Percentiles rank a stretch among this genome's conserved stretches.
Conservation (phyloP, 2,113 vertebrate species). For the Spea multiplicata region DNA sequence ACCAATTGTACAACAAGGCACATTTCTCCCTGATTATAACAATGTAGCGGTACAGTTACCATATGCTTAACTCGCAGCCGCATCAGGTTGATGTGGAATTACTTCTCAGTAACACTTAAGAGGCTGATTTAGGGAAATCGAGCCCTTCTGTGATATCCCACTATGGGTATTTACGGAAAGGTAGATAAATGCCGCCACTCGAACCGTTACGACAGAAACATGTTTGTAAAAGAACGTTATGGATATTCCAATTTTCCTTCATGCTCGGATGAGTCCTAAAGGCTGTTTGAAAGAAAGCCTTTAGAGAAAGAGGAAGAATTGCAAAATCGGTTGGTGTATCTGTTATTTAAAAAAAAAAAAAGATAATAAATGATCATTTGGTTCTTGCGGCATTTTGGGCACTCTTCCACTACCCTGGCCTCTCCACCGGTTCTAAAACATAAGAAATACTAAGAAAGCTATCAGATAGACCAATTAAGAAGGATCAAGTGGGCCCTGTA, state of each 20-base stretch:
- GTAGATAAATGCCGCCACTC: slow-evolving; percentile 5
- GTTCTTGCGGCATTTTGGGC: too few relatives aligned
- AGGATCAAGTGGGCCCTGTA: too few relatives aligned
- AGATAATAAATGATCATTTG: too few relatives aligned
- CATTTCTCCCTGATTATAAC: slow-evolving; percentile 24
- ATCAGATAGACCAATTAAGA: too few relatives aligned
- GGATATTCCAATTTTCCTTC: neutral
- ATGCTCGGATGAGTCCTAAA: neutral
- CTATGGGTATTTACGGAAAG: slow-evolving; percentile 30
- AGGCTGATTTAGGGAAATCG: slow-evolving; percentile 9
- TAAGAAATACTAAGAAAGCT: too few relatives aligned
- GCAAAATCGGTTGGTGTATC: too few relatives aligned
- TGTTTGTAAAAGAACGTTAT: neutral
- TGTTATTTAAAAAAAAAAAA: too few relatives aligned
- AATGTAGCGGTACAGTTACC: slow-evolving; percentile 4
- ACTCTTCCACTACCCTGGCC: too few relatives aligned
- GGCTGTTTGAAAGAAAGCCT: neutral
- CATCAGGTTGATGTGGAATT: slow-evolving; percentile 6
- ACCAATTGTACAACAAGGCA: slow-evolving; percentile 37
- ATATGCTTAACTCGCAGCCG: slow-evolving; percentile 39
- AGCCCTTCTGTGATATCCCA: slow-evolving; percentile 12
- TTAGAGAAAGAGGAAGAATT: too few relatives aligned
- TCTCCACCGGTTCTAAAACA: too few relatives aligned
- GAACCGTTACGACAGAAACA: neutral
- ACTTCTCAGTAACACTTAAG: slow-evolving; percentile 1